Base-by-base conservation (phyloP, 1,140 invertebrate species). In the Cydia amplana region DNA sequence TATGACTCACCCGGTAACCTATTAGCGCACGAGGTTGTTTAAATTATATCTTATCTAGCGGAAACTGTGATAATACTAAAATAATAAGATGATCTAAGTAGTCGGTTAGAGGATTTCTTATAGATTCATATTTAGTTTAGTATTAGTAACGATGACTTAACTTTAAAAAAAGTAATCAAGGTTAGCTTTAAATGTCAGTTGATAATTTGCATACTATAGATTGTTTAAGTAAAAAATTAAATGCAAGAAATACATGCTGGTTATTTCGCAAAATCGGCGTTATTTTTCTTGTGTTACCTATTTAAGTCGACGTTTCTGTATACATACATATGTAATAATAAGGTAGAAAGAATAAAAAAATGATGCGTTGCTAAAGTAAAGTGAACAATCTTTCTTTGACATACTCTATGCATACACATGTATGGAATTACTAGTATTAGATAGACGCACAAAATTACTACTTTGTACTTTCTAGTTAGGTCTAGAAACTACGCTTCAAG, bases 401-500 rank as follows among this genome's bases (percentile, higher is more conserved):
- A 32, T 18, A 70, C 28, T 70, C 65, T 70, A 10, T 70, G 65
- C 65, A 20, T 70, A 70, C 65, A 70, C 65, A 36, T 70, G 65
- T 40, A 70, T 70, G 65, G 65, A 40, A 70, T 70, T 70, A 70
- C 65, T 70, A 40, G 65, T 70, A 70, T 70, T 70, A 40, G 65
- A 70, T 40, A 70, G 65, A 70, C 65, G 65, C 65, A 70, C 65
- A 70, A 70, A 70, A 70, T 70, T 43, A 70, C 65, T 70, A 70
- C 65, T 70, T 70, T 43, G 65, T 70, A 40, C 28, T 70, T 70
- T 70, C 65, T 36, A 70, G 28, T 70, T 40, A 70, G 65, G 65
- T 67, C 65, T 70, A 70, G 65, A 70, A 70, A 70, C 32, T 70
- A 70, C 65, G 65, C 65, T 70, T 70, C 65, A 70, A 70, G 65